Percentiles rank a stretch among this genome's conserved stretches.
Conservation (phyloP, 1,140 invertebrate species). For the Drosophila nasuta region DNA sequence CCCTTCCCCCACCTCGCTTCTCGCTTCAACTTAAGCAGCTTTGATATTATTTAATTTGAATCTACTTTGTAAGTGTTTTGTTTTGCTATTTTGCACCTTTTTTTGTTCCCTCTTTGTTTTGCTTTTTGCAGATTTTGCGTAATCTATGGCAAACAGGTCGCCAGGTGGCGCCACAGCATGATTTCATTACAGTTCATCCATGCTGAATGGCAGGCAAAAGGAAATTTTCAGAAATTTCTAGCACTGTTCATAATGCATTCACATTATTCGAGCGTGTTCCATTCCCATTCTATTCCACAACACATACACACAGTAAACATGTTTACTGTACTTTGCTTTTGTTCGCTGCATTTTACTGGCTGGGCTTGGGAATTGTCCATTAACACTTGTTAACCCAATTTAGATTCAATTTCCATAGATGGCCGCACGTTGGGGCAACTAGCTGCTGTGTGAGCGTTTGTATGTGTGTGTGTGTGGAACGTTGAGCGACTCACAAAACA, state of each 20-base stretch:
- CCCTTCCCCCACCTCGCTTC: neutral
- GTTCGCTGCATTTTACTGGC: constrained; percentile 29
- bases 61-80: constrained; percentile 24
- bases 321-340: constrained; percentile 65
- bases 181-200: constrained; percentile 21
- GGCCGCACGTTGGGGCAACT: constrained; percentile 45
- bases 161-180: constrained; percentile 33
- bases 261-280: neutral
- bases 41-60: constrained; percentile 74
- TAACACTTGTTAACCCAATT: constrained; percentile 83
- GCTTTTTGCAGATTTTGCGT: constrained; percentile 43
- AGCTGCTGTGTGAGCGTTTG: constrained; percentile 15
- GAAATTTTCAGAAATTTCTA: constrained; percentile 3
- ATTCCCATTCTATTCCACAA: constrained; percentile 6
- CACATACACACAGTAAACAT: neutral
- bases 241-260: constrained; percentile 6
- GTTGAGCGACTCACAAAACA: constrained; percentile 27
- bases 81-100: constrained; percentile 25
- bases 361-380: constrained; percentile 68
- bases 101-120: constrained; percentile 21
- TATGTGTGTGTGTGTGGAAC: constrained; percentile 39
- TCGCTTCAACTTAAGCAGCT: constrained; percentile 51
- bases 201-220: constrained; percentile 5
- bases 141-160: constrained; percentile 52
- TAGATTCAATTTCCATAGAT: constrained; percentile 81